Conservation (phyloP, 2,888 invertebrate species). For the Syritta pipiens region DNA sequence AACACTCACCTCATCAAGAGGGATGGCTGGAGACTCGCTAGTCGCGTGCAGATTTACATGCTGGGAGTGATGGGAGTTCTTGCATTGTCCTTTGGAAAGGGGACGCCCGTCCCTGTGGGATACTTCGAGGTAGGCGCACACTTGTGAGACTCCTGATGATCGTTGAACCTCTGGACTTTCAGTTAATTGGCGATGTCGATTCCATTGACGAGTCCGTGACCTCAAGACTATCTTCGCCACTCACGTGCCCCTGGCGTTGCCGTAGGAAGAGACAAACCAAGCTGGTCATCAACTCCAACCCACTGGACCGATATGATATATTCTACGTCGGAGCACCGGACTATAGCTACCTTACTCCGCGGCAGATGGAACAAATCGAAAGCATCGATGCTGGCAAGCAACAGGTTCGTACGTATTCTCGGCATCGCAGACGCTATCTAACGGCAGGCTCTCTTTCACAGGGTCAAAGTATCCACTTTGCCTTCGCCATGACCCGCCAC, state of each 20-base stretch:
- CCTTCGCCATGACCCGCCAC: too few species aligned
- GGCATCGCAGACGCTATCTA: too few species aligned
- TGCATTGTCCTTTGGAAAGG: constrained; percentile 71
- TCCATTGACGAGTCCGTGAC: constrained; percentile 36
- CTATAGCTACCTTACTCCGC: too few species aligned
- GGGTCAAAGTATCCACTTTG: too few species aligned
- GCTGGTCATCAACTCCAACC: constrained; percentile 75
- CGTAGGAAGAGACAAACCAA: not conserved
- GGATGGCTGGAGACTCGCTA: constrained; percentile 82
- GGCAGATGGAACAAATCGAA: too few species aligned
- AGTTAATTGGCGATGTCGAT: too few species aligned
- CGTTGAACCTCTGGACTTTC: too few species aligned
- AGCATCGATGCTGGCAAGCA: too few species aligned
- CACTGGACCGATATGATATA: constrained; percentile 86
- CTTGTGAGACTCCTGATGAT: too few species aligned
- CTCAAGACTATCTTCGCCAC: not conserved
- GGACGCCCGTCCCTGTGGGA: constrained; percentile 71
- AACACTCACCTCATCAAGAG: constrained; percentile 80
- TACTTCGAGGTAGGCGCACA: constrained; percentile 68
- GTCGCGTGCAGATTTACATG: constrained; percentile 80
- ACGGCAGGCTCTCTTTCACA: too few species aligned
- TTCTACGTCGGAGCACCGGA: constrained; percentile 80
- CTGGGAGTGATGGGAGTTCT: constrained; percentile 70
- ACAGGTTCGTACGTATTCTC: too few species aligned
- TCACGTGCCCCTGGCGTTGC: constrained; percentile 1